A percentile compares a stretch with the other conserved stretches of the same genome.
phyloP scores from a whole-genome alignment of 2,888 invertebrate genomes.

The Helicoverpa assulta region DNA sequence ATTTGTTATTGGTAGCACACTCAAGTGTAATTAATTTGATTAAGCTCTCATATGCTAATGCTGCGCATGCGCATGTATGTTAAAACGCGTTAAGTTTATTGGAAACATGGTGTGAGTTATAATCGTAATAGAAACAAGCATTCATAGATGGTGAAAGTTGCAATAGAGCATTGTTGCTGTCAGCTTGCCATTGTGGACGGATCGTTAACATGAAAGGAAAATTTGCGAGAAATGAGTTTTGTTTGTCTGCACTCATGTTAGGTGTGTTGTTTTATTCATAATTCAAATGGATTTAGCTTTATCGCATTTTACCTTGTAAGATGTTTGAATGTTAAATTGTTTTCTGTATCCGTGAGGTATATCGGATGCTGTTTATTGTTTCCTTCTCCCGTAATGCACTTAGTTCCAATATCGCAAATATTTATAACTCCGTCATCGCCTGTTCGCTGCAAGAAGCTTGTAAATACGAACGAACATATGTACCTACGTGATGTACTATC shows the following conservation, averaged over 20 bases:
- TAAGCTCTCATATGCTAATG: not conserved
- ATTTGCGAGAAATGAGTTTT: not conserved
- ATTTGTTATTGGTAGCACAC: slow-evolving; percentile 14
- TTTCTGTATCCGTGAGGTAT: slow-evolving; percentile 33
- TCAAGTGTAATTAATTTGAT: slow-evolving; percentile 33
- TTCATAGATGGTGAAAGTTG: slow-evolving; percentile 20
- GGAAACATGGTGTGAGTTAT: slow-evolving; percentile 4
- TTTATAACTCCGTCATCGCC: slow-evolving; percentile 54
- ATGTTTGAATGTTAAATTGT: slow-evolving; percentile 36
- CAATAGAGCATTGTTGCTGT: slow-evolving; percentile 4
- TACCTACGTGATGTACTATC: slow-evolving; percentile 27
- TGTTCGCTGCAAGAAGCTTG: slow-evolving; percentile 35
- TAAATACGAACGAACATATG: slow-evolving; percentile 46
- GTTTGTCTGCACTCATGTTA: slow-evolving; percentile 1
- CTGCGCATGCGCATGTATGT: not conserved
- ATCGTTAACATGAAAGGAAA: slow-evolving; percentile 1
- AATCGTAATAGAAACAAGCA: not conserved
- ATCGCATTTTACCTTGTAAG: slow-evolving; percentile 40
- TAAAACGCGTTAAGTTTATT: not conserved
- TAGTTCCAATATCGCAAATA: slow-evolving; percentile 58
- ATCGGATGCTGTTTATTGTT: slow-evolving; percentile 61
- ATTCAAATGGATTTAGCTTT: slow-evolving; percentile 21
- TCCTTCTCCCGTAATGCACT: slow-evolving; percentile 50
- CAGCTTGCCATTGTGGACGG: slow-evolving; percentile 4
- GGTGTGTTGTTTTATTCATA: slow-evolving; percentile 25